Conservation (phyloP, 2,797 vertebrate genomes). For the Liasis olivaceus region DNA sequence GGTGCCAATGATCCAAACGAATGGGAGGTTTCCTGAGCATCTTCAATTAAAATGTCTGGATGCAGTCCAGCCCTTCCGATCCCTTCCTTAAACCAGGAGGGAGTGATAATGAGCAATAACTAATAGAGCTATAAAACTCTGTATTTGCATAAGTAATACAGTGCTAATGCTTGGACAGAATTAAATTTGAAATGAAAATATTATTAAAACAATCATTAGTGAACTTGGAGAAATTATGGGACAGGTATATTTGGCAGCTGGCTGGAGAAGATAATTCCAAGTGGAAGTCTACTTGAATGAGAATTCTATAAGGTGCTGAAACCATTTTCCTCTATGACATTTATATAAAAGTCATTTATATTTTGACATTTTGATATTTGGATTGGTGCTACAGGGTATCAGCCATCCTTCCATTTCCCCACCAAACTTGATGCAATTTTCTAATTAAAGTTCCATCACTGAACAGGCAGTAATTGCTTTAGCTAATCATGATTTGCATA, state of each 20-base stretch:
- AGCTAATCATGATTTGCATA: neutral
- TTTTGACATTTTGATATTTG: neutral
- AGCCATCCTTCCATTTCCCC: neutral
- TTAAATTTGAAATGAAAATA: slow-evolving; percentile 69
- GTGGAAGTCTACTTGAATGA: slow-evolving; percentile 48
- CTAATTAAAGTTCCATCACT: neutral
- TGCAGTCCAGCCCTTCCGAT: slow-evolving; percentile 60
- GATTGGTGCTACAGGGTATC: neutral
- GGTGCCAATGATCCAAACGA: slow-evolving; percentile 52
- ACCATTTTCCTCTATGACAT: neutral
- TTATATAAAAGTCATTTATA: neutral
- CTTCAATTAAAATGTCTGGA: slow-evolving; percentile 62
- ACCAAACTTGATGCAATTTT: neutral
- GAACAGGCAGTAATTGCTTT: neutral
- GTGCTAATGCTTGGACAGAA: slow-evolving; percentile 66
- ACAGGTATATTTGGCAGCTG: slow-evolving; percentile 63
- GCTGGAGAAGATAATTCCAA: slow-evolving; percentile 60
- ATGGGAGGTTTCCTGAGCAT: slow-evolving; percentile 53
- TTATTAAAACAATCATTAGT: slow-evolving; percentile 65
- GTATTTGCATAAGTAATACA: slow-evolving; percentile 71
- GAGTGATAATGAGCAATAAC: slow-evolving; percentile 65
- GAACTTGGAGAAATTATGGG: slow-evolving; percentile 59
- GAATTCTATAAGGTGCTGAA: slow-evolving; percentile 37
- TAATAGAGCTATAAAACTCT: slow-evolving; percentile 62
- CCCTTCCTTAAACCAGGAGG: slow-evolving; percentile 59